Evolutionary conservation across 2,797 vertebrate species (phyloP), one percentile per base, ranked within the genome.

Genomic region (Rhinichthys osculus): DNA sequence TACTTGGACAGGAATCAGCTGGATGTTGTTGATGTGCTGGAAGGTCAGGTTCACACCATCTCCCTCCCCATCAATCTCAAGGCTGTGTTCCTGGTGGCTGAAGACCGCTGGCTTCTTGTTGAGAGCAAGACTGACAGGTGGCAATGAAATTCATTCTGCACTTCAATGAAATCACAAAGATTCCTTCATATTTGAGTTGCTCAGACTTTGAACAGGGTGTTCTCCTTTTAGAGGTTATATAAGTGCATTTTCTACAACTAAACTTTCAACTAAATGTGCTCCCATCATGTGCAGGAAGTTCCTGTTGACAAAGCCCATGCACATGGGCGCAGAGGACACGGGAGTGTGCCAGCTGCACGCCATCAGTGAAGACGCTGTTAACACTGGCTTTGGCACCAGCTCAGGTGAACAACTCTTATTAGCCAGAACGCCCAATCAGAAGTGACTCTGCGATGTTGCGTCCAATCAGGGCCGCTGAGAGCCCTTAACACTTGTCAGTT

Each of bases 51-150:
- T 83, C 97, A 98, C 59, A 94, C 96, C 89, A 99, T 99, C 92
- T 96, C 94, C 0, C 96, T 99, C 67, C 98, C 97, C 0, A 96
- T 99, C 92, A 95, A 91, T 85, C 92, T 99, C 86, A 95, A 94
- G 85, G 93, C 95, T 0, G 97, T 98, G 66, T 97, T 97, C 89
- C 94, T 99, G 6, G 97, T 94, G 69, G 97, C 98, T 16, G 98
- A 99, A 89, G 98, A 99, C 90, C 96, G 95, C 21, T 99, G 98
- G 98, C 96, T 99, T 54, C 94, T 99, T 87, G 85, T 96, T 88
- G 98, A 99, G 91, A 96, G 90, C 78, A 91, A 94, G 91, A 97
- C 96, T 76, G 95, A 97, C 91, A 96, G 93, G 98, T 99, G 89
- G 54, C 13, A 57, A 17, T 80, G 44, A 78, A 42, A 38, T 71